phyloP scores from a whole-genome alignment of 2,888 invertebrate genomes.

The Tridacna crocea region DNA sequence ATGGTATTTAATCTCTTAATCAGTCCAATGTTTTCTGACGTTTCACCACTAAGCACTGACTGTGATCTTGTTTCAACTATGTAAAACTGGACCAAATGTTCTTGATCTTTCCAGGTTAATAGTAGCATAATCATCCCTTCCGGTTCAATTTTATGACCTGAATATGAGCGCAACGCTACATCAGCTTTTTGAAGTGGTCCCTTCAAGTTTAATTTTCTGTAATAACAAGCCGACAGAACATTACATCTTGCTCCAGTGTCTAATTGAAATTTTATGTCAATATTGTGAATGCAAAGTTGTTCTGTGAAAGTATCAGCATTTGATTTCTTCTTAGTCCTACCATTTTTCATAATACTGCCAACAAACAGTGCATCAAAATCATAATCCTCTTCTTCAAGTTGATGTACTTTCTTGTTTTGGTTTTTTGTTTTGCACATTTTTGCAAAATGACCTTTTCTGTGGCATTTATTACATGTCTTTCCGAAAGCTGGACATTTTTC shows the following conservation, averaged over 20 bases:
- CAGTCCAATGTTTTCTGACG: conserved; percentile 36
- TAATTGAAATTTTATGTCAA: conserved; percentile 35
- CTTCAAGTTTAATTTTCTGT: conserved; percentile 36
- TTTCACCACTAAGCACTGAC: conserved; percentile 45
- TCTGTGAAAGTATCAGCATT: conserved; percentile 26
- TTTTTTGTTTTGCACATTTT: conserved; percentile 12
- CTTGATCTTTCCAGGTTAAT: conserved; percentile 19
- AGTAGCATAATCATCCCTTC: conserved; percentile 32
- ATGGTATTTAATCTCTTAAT: conserved; percentile 35
- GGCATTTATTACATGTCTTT: conserved; percentile 33
- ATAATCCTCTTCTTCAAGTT: conserved; percentile 24
- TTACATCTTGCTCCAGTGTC: conserved; percentile 57
- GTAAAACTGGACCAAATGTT: conserved; percentile 32
- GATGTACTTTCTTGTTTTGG: conserved; percentile 12
- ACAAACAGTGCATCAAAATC: conserved; percentile 39
- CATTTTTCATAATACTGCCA: not conserved
- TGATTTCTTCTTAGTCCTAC: not conserved
- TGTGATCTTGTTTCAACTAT: conserved; percentile 38
- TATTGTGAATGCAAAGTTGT: conserved; percentile 9
- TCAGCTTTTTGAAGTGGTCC: conserved; percentile 29
- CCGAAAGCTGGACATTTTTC: conserved; percentile 41
- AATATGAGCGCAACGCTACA: conserved; percentile 40
- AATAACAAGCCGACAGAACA: conserved; percentile 34
- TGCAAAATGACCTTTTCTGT: conserved; percentile 44
- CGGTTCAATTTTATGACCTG: conserved; percentile 40